Conservation (phyloP, 2,888 invertebrate genomes). For the Tachina fera region DNA sequence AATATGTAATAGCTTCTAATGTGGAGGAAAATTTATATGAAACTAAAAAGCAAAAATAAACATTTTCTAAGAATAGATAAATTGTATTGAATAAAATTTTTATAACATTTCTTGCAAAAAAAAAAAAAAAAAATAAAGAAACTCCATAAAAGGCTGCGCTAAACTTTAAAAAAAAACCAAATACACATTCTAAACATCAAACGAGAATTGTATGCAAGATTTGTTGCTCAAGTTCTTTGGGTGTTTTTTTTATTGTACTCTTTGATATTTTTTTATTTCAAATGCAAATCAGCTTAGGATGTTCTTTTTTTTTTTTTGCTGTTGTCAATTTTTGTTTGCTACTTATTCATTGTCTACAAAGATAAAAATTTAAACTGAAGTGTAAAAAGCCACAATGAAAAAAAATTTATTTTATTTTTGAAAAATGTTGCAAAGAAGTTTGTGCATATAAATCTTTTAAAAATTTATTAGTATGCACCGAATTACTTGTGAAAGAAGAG, state of each 20-base stretch:
- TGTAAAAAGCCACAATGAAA: neutral
- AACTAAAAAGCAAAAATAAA: constrained; percentile 47
- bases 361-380: constrained; percentile 13
- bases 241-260: neutral
- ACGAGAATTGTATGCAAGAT: constrained; percentile 52
- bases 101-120: constrained; percentile 1
- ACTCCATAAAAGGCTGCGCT: constrained; percentile 44
- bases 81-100: constrained; percentile 35
- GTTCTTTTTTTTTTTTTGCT: neutral
- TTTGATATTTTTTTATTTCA: constrained; percentile 28
- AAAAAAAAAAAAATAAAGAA: neutral
- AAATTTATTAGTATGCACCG: constrained; percentile 64
- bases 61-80: constrained; percentile 64
- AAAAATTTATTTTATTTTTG: neutral
- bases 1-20: constrained; percentile 12
- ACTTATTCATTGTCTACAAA: constrained; percentile 31
- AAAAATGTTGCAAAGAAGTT: constrained; percentile 28
- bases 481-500: constrained; percentile 29
- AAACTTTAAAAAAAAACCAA: neutral
- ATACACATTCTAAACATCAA: constrained; percentile 52
- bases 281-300: constrained; percentile 43
- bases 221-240: constrained; percentile 37
- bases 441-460: constrained; percentile 56
- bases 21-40: constrained; percentile 25
- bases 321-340: neutral